phyloP scores from a whole-genome alignment of 1,140 invertebrate species.

The Babylonia areolata region DNA sequence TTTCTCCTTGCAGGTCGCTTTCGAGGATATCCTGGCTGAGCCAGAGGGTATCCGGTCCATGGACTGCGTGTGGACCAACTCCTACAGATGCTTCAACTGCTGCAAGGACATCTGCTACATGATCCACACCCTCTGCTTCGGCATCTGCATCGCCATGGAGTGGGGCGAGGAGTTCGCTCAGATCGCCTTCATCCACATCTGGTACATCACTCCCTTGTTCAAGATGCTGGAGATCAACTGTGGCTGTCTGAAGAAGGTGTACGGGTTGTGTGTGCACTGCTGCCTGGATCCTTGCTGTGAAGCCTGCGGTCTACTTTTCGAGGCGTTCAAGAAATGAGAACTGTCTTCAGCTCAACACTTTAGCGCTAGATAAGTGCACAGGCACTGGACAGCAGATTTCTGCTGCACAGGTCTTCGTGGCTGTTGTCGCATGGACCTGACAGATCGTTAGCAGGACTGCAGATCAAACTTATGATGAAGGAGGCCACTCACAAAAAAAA shows the following conservation, averaged over 20 bases:
- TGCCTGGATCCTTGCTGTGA: constrained; percentile 57
- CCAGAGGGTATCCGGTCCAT: constrained; percentile 84
- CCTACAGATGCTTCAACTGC: constrained; percentile 82
- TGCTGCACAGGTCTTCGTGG: no score
- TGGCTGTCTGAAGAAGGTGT: constrained; percentile 80
- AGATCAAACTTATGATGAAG: no score
- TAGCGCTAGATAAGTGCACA: no score
- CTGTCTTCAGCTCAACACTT: not conserved
- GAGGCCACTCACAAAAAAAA: no score
- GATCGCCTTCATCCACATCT: constrained; percentile 80
- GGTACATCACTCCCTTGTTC: constrained; percentile 69
- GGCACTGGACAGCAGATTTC: no score
- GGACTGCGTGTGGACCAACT: constrained; percentile 85
- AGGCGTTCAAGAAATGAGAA: constrained; percentile 55
- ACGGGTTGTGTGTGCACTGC: constrained; percentile 78
- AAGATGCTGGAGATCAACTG: constrained; percentile 79
- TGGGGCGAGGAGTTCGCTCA: constrained; percentile 85
- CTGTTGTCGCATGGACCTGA: no score
- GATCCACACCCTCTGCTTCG: constrained; percentile 81
- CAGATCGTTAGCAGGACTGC: no score
- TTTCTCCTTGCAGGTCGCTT: constrained; percentile 70
- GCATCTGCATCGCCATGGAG: constrained; percentile 79
- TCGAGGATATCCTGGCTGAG: constrained; percentile 88
- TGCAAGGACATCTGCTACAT: constrained; percentile 86
- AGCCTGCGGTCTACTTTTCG: constrained; percentile 53